Evolutionary conservation across 2,888 invertebrate species (phyloP).

Genomic region (Strigamia maritima): DNA sequence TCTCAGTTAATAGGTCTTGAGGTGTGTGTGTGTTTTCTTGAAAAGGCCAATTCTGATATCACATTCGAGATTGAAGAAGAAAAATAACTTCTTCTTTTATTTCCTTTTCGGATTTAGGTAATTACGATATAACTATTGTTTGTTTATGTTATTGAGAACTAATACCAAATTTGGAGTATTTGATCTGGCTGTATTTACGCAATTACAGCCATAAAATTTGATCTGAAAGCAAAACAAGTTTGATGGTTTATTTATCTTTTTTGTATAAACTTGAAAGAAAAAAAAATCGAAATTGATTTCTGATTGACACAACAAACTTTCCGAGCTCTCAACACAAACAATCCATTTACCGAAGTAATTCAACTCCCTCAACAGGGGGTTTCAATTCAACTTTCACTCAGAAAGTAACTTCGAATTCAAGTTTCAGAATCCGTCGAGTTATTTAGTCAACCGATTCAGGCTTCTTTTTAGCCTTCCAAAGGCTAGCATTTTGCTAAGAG

Average conservation of each 20-base stretch:
- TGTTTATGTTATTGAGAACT: too few relatives aligned
- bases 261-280: neutral
- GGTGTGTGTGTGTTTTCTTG: neutral
- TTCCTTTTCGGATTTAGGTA: neutral
- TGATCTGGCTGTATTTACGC: too few relatives aligned
- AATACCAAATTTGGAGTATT: too few relatives aligned
- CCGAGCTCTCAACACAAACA: neutral
- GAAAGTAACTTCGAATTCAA: neutral
- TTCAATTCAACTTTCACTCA: neutral
- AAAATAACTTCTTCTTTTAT: neutral
- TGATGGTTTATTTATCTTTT: too few relatives aligned
- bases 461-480: constrained; percentile 24
- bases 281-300: constrained; percentile 15
- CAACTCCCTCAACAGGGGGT: constrained; percentile 13
- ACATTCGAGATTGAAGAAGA: neutral
- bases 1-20: constrained; percentile 19
- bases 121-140: neutral
- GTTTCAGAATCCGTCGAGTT: neutral
- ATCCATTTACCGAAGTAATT: constrained; percentile 17
- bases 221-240: too few relatives aligned
- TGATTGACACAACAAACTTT: neutral
- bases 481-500: constrained; percentile 12
- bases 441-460: constrained; percentile 17
- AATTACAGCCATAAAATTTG: too few relatives aligned
- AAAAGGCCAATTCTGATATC: neutral